phyloP scores from a whole-genome alignment of 2,113 vertebrate genomes.

The Gila orcuttii region DNA sequence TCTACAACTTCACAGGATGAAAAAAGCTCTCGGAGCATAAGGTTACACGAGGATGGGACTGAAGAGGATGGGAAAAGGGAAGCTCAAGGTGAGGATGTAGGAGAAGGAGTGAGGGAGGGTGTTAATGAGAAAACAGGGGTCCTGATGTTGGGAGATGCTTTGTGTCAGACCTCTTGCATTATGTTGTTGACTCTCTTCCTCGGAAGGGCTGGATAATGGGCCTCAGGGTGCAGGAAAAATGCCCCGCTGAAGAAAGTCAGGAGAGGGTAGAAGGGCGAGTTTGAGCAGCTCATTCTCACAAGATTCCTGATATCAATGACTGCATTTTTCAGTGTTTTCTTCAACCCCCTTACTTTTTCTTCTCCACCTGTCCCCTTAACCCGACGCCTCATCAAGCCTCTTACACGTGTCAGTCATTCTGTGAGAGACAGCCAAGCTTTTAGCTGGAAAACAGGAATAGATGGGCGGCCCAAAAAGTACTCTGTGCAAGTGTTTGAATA shows the following conservation, averaged over 20 bases:
- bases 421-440: background rate
- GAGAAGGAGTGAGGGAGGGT: slow-evolving; percentile 60
- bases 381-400: slow-evolving; percentile 40
- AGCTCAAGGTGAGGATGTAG: slow-evolving; percentile 58
- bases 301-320: slow-evolving; percentile 71
- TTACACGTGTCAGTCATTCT: slow-evolving; percentile 6
- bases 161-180: slow-evolving; percentile 85
- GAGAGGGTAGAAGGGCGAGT: slow-evolving; percentile 61
- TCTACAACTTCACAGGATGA: slow-evolving; percentile 7
- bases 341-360: slow-evolving; percentile 73
- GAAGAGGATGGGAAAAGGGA: slow-evolving; percentile 50
- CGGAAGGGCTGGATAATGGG: slow-evolving; percentile 86
- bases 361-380: slow-evolving; percentile 63
- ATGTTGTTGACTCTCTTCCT: slow-evolving; percentile 91
- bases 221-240: slow-evolving; percentile 53
- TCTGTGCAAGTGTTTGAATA: background rate
- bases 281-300: slow-evolving; percentile 81
- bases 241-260: slow-evolving; percentile 20
- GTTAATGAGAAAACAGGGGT: slow-evolving; percentile 87
- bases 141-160: slow-evolving; percentile 60
- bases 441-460: background rate
- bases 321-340: slow-evolving; percentile 79
- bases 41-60: slow-evolving; percentile 49
- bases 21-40: slow-evolving; percentile 73
- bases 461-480: background rate